These are phyloP conservation scores for Aphaenogaster rudis DNA, from an alignment of 1,140 invertebrate genomes.

Conservation along the genomic window DNA sequence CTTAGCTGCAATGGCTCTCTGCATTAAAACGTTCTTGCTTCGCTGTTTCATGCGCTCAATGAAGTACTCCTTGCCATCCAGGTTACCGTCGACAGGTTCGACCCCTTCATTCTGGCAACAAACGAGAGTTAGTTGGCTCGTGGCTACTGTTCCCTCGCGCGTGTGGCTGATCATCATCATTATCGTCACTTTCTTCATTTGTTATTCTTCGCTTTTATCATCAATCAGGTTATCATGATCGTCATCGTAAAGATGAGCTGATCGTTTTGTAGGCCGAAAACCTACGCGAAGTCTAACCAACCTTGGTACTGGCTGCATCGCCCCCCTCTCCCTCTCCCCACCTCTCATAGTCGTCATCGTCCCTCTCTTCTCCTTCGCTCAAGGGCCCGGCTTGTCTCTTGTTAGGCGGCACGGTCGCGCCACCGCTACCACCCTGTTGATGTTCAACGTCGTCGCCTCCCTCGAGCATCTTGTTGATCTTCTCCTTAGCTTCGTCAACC, in stretches of 20 bases:
- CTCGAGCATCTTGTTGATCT: conserved; percentile 89
- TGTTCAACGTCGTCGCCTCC: conserved; percentile 83
- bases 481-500: conserved; percentile 88
- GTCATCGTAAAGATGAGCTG: conserved; percentile 63
- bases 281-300: conserved; percentile 78
- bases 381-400: conserved; percentile 89
- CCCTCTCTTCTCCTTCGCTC: conserved; percentile 91
- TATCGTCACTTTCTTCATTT: conserved; percentile 57
- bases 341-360: conserved; percentile 88
- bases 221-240: conserved; percentile 73
- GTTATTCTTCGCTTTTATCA: conserved; percentile 64
- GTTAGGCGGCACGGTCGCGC: conserved; percentile 68
- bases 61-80: conserved; percentile 82
- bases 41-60: conserved; percentile 85
- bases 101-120: conserved; percentile 82
- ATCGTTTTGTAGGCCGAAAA: conserved; percentile 66
- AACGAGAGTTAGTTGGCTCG: conserved; percentile 82
- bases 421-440: conserved; percentile 68
- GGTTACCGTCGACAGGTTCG: conserved; percentile 73
- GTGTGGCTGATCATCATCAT: conserved; percentile 76
- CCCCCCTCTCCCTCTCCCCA: conserved; percentile 81
- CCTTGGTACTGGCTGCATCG: conserved; percentile 80
- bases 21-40: conserved; percentile 84
- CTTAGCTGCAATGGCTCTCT: conserved; percentile 83
- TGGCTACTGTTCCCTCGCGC: conserved; percentile 60